Evolutionary conservation across 2,797 vertebrate genomes (phyloP), one percentile per base, ranked within the genome.

Genomic region (Hypotaenidia okinawae): DNA sequence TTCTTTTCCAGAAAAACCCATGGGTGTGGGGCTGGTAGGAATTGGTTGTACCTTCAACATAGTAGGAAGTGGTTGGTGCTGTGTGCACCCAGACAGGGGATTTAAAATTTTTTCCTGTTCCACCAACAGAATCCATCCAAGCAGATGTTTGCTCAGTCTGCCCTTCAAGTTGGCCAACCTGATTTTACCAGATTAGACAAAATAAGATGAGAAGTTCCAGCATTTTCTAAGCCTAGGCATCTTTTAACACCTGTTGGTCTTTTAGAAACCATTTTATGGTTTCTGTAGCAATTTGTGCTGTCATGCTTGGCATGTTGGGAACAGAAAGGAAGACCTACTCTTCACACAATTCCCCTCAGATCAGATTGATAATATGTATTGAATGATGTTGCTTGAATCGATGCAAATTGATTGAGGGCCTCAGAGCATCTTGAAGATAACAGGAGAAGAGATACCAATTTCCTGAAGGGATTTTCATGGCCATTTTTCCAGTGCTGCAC

Each of bases 331-430:
- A 88, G 85, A 90, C 59, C 52, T 57, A 17, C 63, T 92, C 64
- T 77, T 93, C 72, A 74, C 64, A 77, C 85, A 94, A 88, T 89
- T 95, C 86, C 91, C 58, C 57, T 93, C 73, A 92, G 91, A 89
- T 95, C 92, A 85, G 37, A 62, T 72, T 94, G 96, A 94, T 96
- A 94, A 94, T 95, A 90, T 33, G 45, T 93, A 96, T 94, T 93
- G 95, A 95, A 93, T 90, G 83, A 83, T 91, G 91, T 94, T 94
- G 68, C 80, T 82, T 72, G 79, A 92, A 94, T 96, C 96, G 89
- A 94, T 94, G 72, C 81, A 93, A 95, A 97, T 96, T 96, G 94
- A 95, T 95, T 95, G 91, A 94, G 45, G 41, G 61, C 83, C 84
- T 90, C 67, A 74, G 94, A 94, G 87, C 68, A 89, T 93, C 95